A percentile compares a stretch with the other conserved stretches of the same genome.
Evolutionary conservation across 2,797 vertebrate species (phyloP).

Genomic region (Iguana delicatissima): DNA sequence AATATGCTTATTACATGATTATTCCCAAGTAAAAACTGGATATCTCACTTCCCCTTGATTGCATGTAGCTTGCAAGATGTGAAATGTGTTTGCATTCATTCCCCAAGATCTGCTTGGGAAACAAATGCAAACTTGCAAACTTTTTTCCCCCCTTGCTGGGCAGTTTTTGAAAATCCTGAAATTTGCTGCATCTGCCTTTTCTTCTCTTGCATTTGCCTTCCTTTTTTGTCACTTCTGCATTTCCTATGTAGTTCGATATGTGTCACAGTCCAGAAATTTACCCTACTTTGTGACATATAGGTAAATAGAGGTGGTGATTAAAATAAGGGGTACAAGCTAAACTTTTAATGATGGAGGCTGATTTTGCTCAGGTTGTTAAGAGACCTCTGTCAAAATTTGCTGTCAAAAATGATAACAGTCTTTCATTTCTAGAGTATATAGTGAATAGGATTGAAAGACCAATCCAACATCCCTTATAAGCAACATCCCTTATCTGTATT

Average conservation of each 20-base stretch:
- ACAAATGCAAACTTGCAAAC: too few relatives aligned
- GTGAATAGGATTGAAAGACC: constrained; percentile 36
- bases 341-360: background rate
- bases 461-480: background rate
- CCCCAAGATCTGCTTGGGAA: background rate
- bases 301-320: background rate
- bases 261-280: background rate
- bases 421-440: constrained; percentile 30
- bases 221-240: background rate
- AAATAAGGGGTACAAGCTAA: background rate
- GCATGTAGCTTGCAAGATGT: background rate
- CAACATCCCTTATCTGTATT: constrained; percentile 11
- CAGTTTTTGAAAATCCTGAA: background rate
- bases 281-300: background rate
- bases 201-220: background rate
- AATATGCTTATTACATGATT: background rate
- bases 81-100: background rate
- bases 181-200: background rate
- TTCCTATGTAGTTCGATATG: background rate
- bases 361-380: constrained; percentile 22
- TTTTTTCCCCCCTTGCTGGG: too few relatives aligned
- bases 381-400: background rate
- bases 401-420: background rate
- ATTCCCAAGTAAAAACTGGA: background rate
- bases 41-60: background rate